Evolutionary conservation across 2,113 vertebrate species (phyloP), one percentile per base, ranked within the genome.

Genomic region (Corydoras maculifer): DNA sequence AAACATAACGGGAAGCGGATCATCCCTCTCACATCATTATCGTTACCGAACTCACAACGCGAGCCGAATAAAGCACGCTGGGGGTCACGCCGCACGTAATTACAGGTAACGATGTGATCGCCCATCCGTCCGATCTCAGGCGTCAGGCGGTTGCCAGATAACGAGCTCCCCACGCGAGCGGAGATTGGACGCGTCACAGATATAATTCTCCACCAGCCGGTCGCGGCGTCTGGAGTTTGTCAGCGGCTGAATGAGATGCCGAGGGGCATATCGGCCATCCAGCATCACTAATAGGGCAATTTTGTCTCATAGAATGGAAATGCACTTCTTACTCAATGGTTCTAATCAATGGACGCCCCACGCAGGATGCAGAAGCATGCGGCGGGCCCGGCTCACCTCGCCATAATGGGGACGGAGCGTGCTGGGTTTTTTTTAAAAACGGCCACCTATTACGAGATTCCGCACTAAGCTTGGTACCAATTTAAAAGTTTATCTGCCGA

Each of bases 151-250:
- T 80, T 65, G 79, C 72, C 75, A 53, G 75, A 81, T 84, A 84
- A 86, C 82, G 79, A 80, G 77, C 73, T 79, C 32, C 73, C 71
- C 18, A 69, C 75, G 76, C 79, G 78, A 77, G 75, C 66, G 81
- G 74, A 80, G 84, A 83, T 78, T 75, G 51, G 80, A 83, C 81
- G 73, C 80, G 80, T 73, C 61, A 31, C 62, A 83, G 84, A 80
- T 74, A 78, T 84, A 81, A 69, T 60, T 55, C 15, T 57, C 30
- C 74, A 31, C 55, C 29, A 59, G 9, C 29, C 62, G 35, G 29
- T 14, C 32, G 58, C 48, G n/a, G 50, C 53, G 31, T 65, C 61
- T 54, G 5, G 32, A 57, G 51, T 62, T 53, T 48, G 53, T 72
- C 61, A 29, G 12, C 32, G 53, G 69, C 32, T 5, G 53, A 72